phyloP scores from a whole-genome alignment of 2,797 vertebrate species.

The Sebastes dallii region DNA sequence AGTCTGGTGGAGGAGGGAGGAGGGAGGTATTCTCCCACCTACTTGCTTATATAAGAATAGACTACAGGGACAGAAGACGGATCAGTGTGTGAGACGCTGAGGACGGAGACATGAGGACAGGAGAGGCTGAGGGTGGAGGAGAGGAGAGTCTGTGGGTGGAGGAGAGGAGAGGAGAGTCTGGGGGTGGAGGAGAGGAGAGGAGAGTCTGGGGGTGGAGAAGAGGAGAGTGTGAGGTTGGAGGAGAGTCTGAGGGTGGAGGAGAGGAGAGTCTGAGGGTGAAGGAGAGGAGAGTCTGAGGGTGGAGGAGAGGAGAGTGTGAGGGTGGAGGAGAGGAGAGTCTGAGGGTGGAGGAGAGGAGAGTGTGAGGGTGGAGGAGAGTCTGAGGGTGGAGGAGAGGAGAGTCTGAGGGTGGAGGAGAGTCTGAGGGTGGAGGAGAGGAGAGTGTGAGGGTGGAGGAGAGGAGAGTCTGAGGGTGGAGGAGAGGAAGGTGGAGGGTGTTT shows the following conservation, averaged over 20 bases:
- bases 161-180: too few species aligned
- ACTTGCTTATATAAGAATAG: constrained; percentile 72
- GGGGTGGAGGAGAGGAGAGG: too few species aligned
- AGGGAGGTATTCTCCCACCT: constrained; percentile 70
- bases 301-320: too few species aligned
- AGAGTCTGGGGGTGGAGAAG: too few species aligned
- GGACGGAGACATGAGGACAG: constrained; percentile 11
- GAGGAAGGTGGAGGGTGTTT: constrained; percentile 18
- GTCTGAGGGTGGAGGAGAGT: too few species aligned
- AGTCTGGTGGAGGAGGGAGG: constrained; percentile 65
- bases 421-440: too few species aligned
- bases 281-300: not conserved
- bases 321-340: not conserved
- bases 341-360: not conserved
- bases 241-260: not conserved
- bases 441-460: not conserved
- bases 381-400: too few species aligned
- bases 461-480: not conserved
- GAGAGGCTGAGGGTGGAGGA: not conserved
- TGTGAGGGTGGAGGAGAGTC: too few species aligned
- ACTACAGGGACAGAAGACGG: constrained; percentile 35
- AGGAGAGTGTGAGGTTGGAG: not conserved
- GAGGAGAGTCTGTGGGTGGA: too few species aligned
- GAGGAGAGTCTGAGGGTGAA: not conserved
- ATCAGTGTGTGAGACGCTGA: constrained; percentile 47